These are phyloP conservation scores for Centropyge bicolor DNA, from an alignment of 2,797 vertebrate genomes.

Conservation along the genomic window DNA sequence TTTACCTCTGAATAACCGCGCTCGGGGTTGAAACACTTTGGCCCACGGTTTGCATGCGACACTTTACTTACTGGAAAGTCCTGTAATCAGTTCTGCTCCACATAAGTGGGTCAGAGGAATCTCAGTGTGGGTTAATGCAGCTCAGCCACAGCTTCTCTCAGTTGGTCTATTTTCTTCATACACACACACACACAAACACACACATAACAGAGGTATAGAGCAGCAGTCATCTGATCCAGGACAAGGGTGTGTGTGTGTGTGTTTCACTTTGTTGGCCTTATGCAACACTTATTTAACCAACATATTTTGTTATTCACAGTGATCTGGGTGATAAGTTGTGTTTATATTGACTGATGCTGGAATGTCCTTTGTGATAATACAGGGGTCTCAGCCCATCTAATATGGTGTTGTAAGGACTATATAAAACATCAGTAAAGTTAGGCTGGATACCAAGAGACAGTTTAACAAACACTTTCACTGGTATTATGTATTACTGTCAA, in stretches of 20 bases:
- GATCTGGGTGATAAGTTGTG: not conserved
- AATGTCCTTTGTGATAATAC: not conserved
- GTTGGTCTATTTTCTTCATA: slow-evolving; percentile 57
- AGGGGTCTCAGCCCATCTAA: not conserved
- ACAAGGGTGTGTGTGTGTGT: slow-evolving; percentile 39
- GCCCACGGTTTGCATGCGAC: not conserved
- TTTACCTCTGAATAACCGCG: slow-evolving; percentile 62
- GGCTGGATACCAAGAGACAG: not conserved
- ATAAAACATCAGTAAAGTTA: not conserved
- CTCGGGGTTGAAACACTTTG: not conserved
- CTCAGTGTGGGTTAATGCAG: slow-evolving; percentile 34
- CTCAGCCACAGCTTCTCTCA: slow-evolving; percentile 47
- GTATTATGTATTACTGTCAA: too few relatives aligned
- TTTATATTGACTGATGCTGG: not conserved
- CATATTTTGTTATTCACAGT: slow-evolving; percentile 36
- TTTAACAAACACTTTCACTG: not conserved
- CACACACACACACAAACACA: slow-evolving; percentile 35
- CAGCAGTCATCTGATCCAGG: slow-evolving; percentile 70
- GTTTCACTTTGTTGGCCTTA: slow-evolving; percentile 38
- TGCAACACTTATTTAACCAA: slow-evolving; percentile 38
- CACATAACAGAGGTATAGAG: slow-evolving; percentile 21
- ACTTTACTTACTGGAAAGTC: slow-evolving; percentile 15
- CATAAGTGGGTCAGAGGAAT: slow-evolving; percentile 67
- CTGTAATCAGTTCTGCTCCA: slow-evolving; percentile 33
- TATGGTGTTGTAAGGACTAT: not conserved